Evolutionary conservation across 2,797 vertebrate species (phyloP), one percentile per base, ranked within the genome.

Genomic region (Erpetoichthys calabaricus): DNA sequence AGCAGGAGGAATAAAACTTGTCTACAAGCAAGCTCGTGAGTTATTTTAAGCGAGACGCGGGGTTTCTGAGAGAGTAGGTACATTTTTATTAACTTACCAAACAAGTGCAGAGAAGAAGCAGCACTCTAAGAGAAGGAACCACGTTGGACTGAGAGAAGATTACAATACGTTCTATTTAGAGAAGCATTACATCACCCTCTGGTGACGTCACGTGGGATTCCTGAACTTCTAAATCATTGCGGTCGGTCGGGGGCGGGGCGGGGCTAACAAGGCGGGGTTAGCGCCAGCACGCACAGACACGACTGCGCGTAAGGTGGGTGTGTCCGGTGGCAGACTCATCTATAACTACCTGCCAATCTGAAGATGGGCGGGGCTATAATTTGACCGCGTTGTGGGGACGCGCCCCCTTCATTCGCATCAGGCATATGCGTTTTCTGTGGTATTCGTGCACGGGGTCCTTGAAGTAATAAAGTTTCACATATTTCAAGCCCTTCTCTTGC

Each of bases 161-260:
- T 96, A 97, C 93, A 96, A 97, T 95, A 92, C 91, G 88, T 88
- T 91, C 94, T 98, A 98, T 98, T 98, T 97, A 94, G 90, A 97
- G 94, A 86, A 90, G 90, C 92, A 98, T 98, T 92, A 98, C 94
- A 92, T 97, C 94, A 95, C 90, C 94, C 82, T 80, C 53, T 67
- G 87, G 89, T 98, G 94, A 98, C 94, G 94, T 97, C 94, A 97
- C 92, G 92, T 97, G 93, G 94, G 93, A 98, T 97, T 97, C 94
- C 93, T 98, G 92, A 97, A 96, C 91, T 96, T 97, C 92, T 96
- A 96, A 97, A 96, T 97, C 94, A 97, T 96, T 91, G 94, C 90
- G 89, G 91, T 90, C 85, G 84, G 80, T 73, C 71, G 68, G 75
- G 78, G 65, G 77, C 73, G 73, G 77, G 78, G 75, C 72, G 80